Base-by-base conservation (phyloP, 1,140 invertebrate genomes). In the Meloidogyne chitwoodi region DNA sequence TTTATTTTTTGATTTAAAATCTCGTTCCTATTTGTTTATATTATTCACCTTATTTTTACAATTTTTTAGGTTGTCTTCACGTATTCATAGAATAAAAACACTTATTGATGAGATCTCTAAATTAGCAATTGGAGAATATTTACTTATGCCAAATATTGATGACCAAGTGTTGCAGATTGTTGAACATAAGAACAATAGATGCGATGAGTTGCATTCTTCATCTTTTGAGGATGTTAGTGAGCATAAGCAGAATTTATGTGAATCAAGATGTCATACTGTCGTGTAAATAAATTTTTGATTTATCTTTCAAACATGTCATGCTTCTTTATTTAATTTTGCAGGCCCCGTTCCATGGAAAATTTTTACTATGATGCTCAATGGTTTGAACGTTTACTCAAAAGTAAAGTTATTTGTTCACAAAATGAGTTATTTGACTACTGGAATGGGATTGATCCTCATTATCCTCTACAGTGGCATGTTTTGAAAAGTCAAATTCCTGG, bases 401-500 rank as follows among this genome's bases (percentile, higher is more conserved):
- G 44, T 26, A 70, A 70, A 31, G 16, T 61, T 56, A 41, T 70
- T 31, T 44, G 26, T 70, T 48, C 68, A 70, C 68, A 70, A 56
- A 19, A 26, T 44, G 44, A 44, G 16, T 56, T 56, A 56, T 44
- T 56, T 27, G 68, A 70, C 19, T 70, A 70, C 10, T 70, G 68
- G 68, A 70, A 70, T 41, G 68, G 68, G 1, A 70, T 70, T 44
- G 68, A 70, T 44, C 68, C 68, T 10, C 68, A 70, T 44, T 70
- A 70, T 70, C 68, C 68, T 41, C n/a, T 70, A 14, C 68, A 70
- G 16, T 70, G 68, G 68, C 68, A 70, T 61, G 61, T 70, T 70
- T 26, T 70, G 19, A 44, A 61, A 29, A 29, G 68, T 8, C 68
- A 70, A 70, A 70, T 70, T 70, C 68, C 68, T 26, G 68, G 68